Base-by-base conservation (phyloP, 1,140 invertebrate species). In the Lithobius niger region DNA sequence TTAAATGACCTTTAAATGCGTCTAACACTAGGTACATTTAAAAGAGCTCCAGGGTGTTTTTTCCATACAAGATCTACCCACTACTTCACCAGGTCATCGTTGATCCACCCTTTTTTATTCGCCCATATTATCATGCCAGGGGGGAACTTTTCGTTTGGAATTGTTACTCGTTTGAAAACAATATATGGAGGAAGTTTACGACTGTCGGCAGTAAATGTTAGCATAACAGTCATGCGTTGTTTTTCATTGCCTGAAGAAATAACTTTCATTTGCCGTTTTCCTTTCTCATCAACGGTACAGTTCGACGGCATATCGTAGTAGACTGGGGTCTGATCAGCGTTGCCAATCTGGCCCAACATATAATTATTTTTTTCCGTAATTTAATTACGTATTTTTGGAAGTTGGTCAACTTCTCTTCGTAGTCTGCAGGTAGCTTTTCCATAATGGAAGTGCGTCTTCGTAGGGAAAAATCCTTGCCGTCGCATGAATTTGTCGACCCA, bases 311-410 rank as follows among this genome's bases (percentile, higher is more conserved):
- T 45, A 3, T 45, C 43, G 22, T 18, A 45, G 19, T 45, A 45
- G 4, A 45, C 22, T 45, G 19, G 43, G 6, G 43, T 45, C 19
- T 45, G 4, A 21, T 45, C 43, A 10, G 43, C 18, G 43, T 45
- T 45, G 4, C 43, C 43, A 19, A 45, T 45, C 4, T 19, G 18
- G 22, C 43, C 18, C 22, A 45, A 10, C 4, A 19, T 16, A 19
- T 45, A 45, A 4, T 45, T 21, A 45, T 45, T 45, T 45, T 36
- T 45, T 45, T 45, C 22, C 43, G 6, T 4, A 45, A 45, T 6
- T 19, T 45, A 45, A 45, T 45, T 6, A 45, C 22, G 43, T 45
- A 45, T 45, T 45, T 45, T n/a, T 36, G 31, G n/a, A 36, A 36
- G 31, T 36, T 36, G 10, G n/a, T 36, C 10, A 36, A n/a, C n/a